Base-by-base conservation (phyloP, 2,797 vertebrate genomes). In the Diplodus sargus region DNA sequence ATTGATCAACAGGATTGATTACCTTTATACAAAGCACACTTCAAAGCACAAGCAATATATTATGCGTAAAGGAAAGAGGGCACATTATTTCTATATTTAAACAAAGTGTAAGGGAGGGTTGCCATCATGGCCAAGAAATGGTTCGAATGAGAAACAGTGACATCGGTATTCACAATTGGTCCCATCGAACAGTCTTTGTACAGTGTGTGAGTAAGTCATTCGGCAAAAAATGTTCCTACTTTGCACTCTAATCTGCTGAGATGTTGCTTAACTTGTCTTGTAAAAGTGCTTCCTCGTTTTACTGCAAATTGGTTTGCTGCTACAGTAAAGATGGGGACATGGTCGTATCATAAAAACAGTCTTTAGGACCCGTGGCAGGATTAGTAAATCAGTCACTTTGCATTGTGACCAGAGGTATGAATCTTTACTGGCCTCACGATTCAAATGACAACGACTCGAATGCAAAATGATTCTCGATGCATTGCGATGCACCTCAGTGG, bases 1-100 rank as follows among this genome's bases (percentile, higher is more conserved):
- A 90, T 82, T 76, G 84, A 90, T 76, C 76, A 25, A 74, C 58
- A 43, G 15, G 22, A 89, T 70, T 67, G 73, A 87, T 49, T 65
- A 18, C 28, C 12, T 73, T 78, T 60, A 79, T 45, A 53, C 67
- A 66, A 74, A 81, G 58, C 74, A 71, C 82, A 81, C 63, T 62
- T 79, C 28, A 59, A 76, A 74, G 30, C 79, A 53, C 47, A 68
- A 57, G 68, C 69, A 74, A 84, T 53, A 47, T n/a, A 70, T 67
- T 62, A 65, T 20, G 23, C 20, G 56, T n/a, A 18, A 47, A 53
- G 34, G 15, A 84, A 52, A 45, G 8, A 1, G 17, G 39, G 39
- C 11, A 43, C 23, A 25, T 70, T 65, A 28, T 71, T 28, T 62
- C 42, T 69, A 62, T 62, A 28, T 78, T 58, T 71, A 64, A 52